phyloP scores from a whole-genome alignment of 1,140 invertebrate species.

The Aradophagus sp. region DNA sequence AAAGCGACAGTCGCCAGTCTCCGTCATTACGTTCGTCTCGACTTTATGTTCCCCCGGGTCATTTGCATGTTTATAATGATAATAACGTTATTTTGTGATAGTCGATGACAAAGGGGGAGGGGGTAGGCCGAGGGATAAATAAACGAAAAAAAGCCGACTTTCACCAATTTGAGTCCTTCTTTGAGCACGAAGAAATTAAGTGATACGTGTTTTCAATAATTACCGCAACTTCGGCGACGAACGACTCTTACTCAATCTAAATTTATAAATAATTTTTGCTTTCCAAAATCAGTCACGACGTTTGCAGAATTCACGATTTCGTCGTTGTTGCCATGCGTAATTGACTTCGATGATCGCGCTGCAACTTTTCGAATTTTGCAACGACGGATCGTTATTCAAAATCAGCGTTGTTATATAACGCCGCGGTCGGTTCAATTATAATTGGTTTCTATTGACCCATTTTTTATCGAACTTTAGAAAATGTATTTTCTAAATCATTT shows the following conservation, averaged over 20 bases:
- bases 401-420: too few species aligned
- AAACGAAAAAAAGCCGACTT: conserved; percentile 27
- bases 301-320: conserved; percentile 13
- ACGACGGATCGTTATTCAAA: too few species aligned
- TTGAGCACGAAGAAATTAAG: conserved; percentile 30
- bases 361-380: too few species aligned
- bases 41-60: conserved; percentile 8
- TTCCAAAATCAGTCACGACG: conserved; percentile 20
- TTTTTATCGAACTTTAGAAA: too few species aligned
- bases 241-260: conserved; percentile 42
- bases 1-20: conserved; percentile 28
- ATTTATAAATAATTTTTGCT: conserved; percentile 44
- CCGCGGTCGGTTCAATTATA: too few species aligned
- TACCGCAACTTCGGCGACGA: conserved; percentile 20
- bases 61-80: conserved; percentile 40
- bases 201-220: conserved; percentile 46
- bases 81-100: conserved; percentile 32
- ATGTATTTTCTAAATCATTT: too few species aligned
- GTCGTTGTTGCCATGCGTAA: too few species aligned
- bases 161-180: conserved; percentile 30
- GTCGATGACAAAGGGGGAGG: background rate
- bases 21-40: background rate
- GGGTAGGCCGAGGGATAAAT: background rate
- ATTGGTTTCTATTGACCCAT: too few species aligned
- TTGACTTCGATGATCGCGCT: too few species aligned